These are phyloP conservation scores for Simalia tracyae DNA, from an alignment of 2,797 vertebrate species.

Conservation along the genomic window DNA sequence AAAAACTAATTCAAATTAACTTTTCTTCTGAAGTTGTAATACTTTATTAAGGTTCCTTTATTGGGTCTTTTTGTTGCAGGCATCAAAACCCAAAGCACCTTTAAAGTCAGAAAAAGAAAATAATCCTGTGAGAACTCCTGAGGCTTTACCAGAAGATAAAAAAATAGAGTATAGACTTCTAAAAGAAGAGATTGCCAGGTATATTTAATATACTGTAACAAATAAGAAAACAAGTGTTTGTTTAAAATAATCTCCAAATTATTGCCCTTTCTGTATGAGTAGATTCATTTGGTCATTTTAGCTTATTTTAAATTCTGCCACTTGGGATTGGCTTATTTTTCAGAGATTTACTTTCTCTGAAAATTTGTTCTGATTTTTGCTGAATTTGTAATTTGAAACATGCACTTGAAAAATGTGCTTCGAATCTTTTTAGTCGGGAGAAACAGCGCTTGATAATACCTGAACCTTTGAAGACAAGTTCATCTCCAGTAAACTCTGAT, in stretches of 20 bases:
- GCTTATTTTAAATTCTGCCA: not conserved
- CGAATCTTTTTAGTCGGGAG: slow-evolving; percentile 79
- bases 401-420: slow-evolving; percentile 14
- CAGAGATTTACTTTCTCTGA: not conserved
- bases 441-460: slow-evolving; percentile 84
- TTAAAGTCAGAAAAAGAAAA: slow-evolving; percentile 93
- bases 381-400: not conserved
- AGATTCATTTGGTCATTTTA: not conserved
- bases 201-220: slow-evolving; percentile 15
- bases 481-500: slow-evolving; percentile 75
- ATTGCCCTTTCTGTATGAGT: not conserved
- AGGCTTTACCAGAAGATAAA: slow-evolving; percentile 84
- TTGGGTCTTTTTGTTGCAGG: slow-evolving; percentile 73
- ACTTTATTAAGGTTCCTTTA: slow-evolving; percentile 26
- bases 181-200: slow-evolving; percentile 91
- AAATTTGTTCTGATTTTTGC: not conserved
- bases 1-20: not conserved
- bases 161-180: slow-evolving; percentile 87
- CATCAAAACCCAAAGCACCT: slow-evolving; percentile 86
- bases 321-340: not conserved
- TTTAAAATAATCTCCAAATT: not conserved
- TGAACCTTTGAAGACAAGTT: slow-evolving; percentile 67
- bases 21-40: not conserved
- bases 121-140: slow-evolving; percentile 86
- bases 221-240: not conserved